A percentile compares a stretch with the other conserved stretches of the same genome.
Conservation (phyloP, 53 echinoderm and acorn worm genomes). For the Mesocentrotus franciscanus region DNA sequence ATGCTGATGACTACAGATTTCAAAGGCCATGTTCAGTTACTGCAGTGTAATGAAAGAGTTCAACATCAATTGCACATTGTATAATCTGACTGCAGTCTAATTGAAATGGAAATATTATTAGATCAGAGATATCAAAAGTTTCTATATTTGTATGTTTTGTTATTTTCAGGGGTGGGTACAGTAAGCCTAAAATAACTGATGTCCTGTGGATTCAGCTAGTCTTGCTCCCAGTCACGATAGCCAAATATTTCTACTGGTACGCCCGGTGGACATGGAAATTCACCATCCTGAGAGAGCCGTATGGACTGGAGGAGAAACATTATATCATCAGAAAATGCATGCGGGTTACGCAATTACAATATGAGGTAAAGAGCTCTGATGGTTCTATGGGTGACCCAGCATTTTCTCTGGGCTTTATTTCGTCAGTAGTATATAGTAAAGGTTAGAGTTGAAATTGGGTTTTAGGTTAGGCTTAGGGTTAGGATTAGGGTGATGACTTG, state of each 20-base stretch:
- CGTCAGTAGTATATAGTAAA: no score
- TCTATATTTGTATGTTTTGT: not conserved
- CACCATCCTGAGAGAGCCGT: constrained; percentile 74
- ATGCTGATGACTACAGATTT: no score
- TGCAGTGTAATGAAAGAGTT: no score
- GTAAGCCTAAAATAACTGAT: constrained; percentile 87
- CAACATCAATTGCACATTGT: no score
- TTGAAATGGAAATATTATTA: no score
- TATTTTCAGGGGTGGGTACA: constrained; percentile 82
- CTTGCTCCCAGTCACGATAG: constrained; percentile 81
- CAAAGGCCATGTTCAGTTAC: no score
- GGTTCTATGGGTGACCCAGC: no score
- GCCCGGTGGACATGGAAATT: constrained; percentile 90
- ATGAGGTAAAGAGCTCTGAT: constrained; percentile 72
- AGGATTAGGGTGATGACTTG: no score
- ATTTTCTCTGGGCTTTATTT: no score
- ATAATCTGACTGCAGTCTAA: no score
- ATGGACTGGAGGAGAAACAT: constrained; percentile 91
- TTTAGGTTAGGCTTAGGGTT: no score
- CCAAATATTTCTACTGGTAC: constrained; percentile 83
- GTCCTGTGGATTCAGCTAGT: constrained; percentile 91
- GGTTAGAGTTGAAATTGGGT: no score
- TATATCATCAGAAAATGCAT: constrained; percentile 86
- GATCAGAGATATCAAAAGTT: not conserved
- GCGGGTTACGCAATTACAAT: constrained; percentile 76